Percentiles rank a stretch among this genome's conserved stretches.
These are phyloP conservation scores for Cordilura impudica DNA, from an alignment of 2,888 invertebrate species.

Conservation along the genomic window DNA sequence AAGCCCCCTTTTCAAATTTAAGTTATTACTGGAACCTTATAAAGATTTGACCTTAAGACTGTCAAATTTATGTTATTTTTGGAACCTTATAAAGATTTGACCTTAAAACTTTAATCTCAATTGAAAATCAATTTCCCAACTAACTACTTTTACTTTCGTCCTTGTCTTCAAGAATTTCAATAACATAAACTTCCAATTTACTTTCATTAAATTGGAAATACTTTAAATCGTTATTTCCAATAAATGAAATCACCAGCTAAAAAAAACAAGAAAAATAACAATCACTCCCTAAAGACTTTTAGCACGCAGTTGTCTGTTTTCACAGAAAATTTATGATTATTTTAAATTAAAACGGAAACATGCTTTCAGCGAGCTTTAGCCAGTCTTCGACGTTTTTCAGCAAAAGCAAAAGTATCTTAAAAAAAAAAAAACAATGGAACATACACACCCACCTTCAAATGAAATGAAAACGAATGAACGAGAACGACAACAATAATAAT, in stretches of 20 bases:
- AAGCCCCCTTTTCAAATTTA: too few species aligned
- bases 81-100: too few species aligned
- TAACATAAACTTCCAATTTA: slow-evolving; percentile 1
- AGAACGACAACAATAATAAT: slow-evolving; percentile 24
- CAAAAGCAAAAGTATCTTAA: neutral
- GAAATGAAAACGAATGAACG: neutral
- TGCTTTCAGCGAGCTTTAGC: slow-evolving; percentile 70
- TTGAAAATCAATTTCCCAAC: too few species aligned
- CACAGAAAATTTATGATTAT: slow-evolving; percentile 76
- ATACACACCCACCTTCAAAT: slow-evolving; percentile 4
- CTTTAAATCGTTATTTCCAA: slow-evolving; percentile 33
- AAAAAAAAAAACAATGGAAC: slow-evolving; percentile 2
- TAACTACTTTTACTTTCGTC: slow-evolving; percentile 7
- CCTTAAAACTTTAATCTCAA: too few species aligned
- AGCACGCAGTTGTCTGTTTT: slow-evolving; percentile 49
- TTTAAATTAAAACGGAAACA: slow-evolving; percentile 78
- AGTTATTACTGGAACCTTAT: too few species aligned
- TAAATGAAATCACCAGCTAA: slow-evolving; percentile 36
- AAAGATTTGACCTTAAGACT: too few species aligned
- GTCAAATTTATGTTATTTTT: too few species aligned
- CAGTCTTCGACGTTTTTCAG: slow-evolving; percentile 14
- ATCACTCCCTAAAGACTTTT: slow-evolving; percentile 77
- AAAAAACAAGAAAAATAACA: slow-evolving; percentile 67
- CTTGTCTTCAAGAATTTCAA: neutral
- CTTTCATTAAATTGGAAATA: slow-evolving; percentile 26